Evolutionary conservation across 1,140 invertebrate genomes (phyloP).

Genomic region (Aethina tumida): DNA sequence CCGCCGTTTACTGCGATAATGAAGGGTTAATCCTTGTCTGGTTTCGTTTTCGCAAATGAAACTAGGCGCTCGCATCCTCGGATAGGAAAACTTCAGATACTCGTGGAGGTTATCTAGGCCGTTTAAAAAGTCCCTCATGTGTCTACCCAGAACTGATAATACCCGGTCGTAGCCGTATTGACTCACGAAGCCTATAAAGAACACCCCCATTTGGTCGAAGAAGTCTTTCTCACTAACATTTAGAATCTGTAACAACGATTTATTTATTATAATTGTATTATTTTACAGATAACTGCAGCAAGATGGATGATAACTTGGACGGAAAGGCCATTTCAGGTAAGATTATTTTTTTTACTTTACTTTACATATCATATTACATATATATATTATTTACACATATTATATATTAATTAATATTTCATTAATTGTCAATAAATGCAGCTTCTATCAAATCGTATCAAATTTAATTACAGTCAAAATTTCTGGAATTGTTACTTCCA

Average conservation of each 20-base stretch:
- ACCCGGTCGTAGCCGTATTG: constrained; percentile 92
- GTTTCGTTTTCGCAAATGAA: constrained; percentile 96
- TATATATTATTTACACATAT: too few species aligned
- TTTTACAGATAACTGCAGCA: too few species aligned
- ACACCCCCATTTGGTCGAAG: constrained; percentile 83
- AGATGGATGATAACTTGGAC: too few species aligned
- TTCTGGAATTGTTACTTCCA: too few species aligned
- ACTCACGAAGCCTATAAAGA: constrained; percentile 84
- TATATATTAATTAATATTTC: too few species aligned
- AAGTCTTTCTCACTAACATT: constrained; percentile 77
- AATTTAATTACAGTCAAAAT: too few species aligned
- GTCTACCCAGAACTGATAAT: constrained; percentile 77
- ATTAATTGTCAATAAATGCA: too few species aligned
- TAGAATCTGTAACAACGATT: constrained; percentile 52
- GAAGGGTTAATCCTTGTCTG: constrained; percentile 78
- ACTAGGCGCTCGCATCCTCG: constrained; percentile 83
- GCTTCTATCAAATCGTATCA: too few species aligned
- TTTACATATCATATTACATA: too few species aligned
- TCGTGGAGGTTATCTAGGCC: constrained; percentile 95
- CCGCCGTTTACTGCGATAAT: constrained; percentile 84
- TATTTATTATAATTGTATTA: background rate
- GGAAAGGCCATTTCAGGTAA: too few species aligned
- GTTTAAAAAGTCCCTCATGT: constrained; percentile 93
- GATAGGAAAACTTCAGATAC: constrained; percentile 94
- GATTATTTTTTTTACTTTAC: too few species aligned